Evolutionary conservation across 1,140 invertebrate genomes (phyloP).

Genomic region (Lerema accius): DNA sequence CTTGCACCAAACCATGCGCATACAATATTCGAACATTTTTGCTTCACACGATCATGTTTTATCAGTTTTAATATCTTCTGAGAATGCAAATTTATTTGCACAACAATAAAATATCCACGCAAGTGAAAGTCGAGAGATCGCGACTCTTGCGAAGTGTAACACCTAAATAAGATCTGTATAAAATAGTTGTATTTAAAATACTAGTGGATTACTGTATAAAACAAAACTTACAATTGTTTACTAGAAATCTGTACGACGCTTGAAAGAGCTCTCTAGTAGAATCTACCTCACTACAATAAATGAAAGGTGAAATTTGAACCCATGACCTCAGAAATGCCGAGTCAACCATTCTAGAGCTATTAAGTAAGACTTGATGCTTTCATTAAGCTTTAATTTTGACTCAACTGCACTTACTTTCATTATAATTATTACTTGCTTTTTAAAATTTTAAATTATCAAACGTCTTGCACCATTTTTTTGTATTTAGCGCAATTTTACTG

Average conservation of each 20-base stretch:
- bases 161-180: neutral
- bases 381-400: conserved; percentile 15
- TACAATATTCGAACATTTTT: too few species aligned
- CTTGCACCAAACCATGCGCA: too few species aligned
- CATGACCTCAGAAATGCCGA: conserved; percentile 21
- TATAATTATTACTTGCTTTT: neutral
- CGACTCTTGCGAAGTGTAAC: neutral
- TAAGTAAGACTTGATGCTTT: conserved; percentile 29
- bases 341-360: conserved; percentile 22
- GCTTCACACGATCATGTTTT: too few species aligned
- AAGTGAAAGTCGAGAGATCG: neutral
- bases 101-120: neutral
- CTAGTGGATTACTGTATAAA: too few species aligned
- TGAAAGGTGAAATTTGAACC: conserved; percentile 32
- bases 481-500: neutral
- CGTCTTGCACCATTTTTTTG: neutral
- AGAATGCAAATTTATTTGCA: neutral
- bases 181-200: neutral
- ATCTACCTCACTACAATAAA: conserved; percentile 30
- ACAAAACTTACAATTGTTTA: neutral
- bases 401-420: neutral
- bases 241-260: conserved; percentile 4
- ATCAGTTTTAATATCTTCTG: too few species aligned
- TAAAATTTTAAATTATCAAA: neutral
- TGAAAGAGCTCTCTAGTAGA: neutral